phyloP scores from a whole-genome alignment of 2,888 invertebrate species.

The Agrotis clavis region DNA sequence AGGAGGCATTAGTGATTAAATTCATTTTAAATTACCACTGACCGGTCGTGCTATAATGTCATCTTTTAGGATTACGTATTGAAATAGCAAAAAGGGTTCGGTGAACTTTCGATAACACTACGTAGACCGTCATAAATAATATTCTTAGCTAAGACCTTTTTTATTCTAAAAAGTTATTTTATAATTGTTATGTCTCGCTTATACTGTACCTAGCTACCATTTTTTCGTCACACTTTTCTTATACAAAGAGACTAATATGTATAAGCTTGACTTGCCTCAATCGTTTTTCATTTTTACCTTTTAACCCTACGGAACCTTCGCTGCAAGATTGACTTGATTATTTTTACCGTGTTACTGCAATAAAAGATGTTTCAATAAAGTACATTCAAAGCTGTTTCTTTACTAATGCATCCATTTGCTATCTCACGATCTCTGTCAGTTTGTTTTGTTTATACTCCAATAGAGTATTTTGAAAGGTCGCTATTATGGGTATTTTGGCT shows the following conservation, averaged over 20 bases:
- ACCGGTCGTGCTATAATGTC: slow-evolving; percentile 19
- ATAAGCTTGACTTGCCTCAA: too few species aligned
- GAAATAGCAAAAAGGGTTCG: background rate
- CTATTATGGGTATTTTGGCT: slow-evolving; percentile 13
- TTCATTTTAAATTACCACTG: slow-evolving; percentile 17
- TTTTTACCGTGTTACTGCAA: slow-evolving; percentile 15
- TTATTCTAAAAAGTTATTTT: too few species aligned
- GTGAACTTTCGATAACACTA: background rate
- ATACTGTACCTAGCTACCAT: too few species aligned
- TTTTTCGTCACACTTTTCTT: too few species aligned
- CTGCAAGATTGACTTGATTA: background rate
- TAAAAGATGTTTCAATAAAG: slow-evolving; percentile 20
- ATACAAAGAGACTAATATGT: too few species aligned
- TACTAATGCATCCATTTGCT: slow-evolving; percentile 49
- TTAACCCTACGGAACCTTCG: background rate
- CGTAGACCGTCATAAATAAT: too few species aligned
- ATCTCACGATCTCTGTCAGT: slow-evolving; percentile 45
- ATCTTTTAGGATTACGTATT: slow-evolving; percentile 21
- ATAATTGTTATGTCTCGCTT: too few species aligned
- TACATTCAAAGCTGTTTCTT: slow-evolving; percentile 13
- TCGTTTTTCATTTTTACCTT: too few species aligned
- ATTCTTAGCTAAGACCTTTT: too few species aligned
- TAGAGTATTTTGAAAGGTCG: slow-evolving; percentile 12
- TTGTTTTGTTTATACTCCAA: slow-evolving; percentile 23
- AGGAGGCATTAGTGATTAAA: slow-evolving; percentile 34